Base-by-base conservation (phyloP, 2,113 vertebrate genomes). In the Dipodomys merriami region DNA sequence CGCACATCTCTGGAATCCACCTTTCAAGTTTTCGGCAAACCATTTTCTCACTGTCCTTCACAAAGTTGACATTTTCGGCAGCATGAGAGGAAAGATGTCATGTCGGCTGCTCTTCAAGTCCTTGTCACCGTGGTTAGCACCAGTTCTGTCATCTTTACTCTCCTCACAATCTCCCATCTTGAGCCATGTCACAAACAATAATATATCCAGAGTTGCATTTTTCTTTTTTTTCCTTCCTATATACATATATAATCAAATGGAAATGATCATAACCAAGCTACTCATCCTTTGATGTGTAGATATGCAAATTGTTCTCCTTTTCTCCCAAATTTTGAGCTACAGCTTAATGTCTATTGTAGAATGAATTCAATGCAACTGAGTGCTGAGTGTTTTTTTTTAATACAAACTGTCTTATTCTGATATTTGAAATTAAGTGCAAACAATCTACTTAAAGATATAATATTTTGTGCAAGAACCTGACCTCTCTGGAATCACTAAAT, bases 141-240 rank as follows among this genome's bases (percentile, higher is more conserved):
- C 98, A 98, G 98, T 98, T 98, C 98, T 99, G 98, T 99, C 99
- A 99, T 98, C 98, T 98, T 98, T 96, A 97, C 98, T 99, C 98
- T 98, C 98, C 98, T 99, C 98, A 99, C 98, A 97, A 97, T 95
- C 97, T 96, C 97, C 98, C 97, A 97, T 98, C 98, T 98, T 97
- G 97, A 98, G 98, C 98, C 98, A 97, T 98, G 98, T 99, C 99
- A 99, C 98, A 98, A 98, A 98, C 98, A 98, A 99, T 99, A 99
- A 99, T 98, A 97, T 96, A 98, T 97, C 97, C 53, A 65, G 96
- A 95, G 88, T 64, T 49, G 39, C n/a, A 25, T 78, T 46, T 71
- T 91, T 39, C 39, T 68, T 78, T 23, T 46, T 22, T 68, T 60
- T 46, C 10, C 29, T 7, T 30, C 30, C 11, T 6, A 27, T 27